Evolutionary conservation across 1,140 invertebrate species (phyloP).

Genomic region (Nomia melanderi): DNA sequence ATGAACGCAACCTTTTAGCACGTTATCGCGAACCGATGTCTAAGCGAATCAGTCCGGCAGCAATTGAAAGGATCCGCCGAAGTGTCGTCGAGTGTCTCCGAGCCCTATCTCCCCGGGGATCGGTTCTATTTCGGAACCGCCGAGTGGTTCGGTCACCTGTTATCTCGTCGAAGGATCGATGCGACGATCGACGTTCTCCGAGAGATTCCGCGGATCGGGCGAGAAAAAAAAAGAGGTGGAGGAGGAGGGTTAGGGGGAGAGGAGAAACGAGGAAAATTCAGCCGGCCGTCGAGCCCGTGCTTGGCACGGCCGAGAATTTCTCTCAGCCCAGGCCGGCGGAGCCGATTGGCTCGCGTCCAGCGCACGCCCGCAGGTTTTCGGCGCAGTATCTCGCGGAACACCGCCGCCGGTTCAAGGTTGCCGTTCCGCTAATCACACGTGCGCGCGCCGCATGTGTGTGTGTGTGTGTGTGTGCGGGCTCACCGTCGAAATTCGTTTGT

Average conservation of each 20-base stretch:
- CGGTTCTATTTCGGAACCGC: neutral
- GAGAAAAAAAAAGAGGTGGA: neutral
- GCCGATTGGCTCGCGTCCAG: constrained; percentile 59
- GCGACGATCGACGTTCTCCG: constrained; percentile 13
- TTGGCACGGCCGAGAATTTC: constrained; percentile 44
- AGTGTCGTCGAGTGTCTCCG: neutral
- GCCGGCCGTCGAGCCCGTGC: neutral
- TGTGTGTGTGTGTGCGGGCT: too few relatives aligned
- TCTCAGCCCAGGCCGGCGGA: neutral
- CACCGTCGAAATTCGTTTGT: too few relatives aligned
- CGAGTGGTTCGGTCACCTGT: constrained; percentile 28
- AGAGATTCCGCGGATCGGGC: constrained; percentile 6
- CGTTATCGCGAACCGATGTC: too few relatives aligned
- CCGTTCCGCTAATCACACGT: constrained; percentile 10
- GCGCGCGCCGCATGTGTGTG: too few relatives aligned
- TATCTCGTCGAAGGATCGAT: constrained; percentile 15
- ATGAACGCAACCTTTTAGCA: too few relatives aligned
- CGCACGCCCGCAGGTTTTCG: constrained; percentile 17
- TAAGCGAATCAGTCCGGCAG: too few relatives aligned
- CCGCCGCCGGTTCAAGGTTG: constrained; percentile 52
- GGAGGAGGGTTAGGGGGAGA: too few relatives aligned
- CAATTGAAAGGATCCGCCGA: neutral
- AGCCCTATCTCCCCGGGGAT: neutral
- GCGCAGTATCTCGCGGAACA: constrained; percentile 19
- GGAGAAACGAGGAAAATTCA: neutral